phyloP scores from a whole-genome alignment of 2,113 vertebrate genomes.

The Corythornis vintsioides region DNA sequence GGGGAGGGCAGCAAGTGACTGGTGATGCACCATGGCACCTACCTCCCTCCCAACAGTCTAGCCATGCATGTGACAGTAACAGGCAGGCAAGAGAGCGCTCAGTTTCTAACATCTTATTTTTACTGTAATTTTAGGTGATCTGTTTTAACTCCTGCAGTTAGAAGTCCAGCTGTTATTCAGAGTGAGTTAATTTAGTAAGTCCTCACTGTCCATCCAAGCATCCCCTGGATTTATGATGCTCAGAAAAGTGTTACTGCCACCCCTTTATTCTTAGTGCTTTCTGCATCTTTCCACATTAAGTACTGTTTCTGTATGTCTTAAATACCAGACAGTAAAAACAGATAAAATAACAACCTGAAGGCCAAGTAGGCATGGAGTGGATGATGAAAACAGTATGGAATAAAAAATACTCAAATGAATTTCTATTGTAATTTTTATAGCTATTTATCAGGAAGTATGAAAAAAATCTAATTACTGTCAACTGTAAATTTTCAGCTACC shows the following conservation, averaged over 20 bases:
- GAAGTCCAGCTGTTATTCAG: not conserved
- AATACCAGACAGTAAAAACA: not conserved
- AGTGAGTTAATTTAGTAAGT: not conserved
- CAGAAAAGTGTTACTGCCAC: not conserved
- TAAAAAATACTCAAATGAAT: slow-evolving; percentile 23
- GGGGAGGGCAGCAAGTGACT: not conserved
- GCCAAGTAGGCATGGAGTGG: not conserved
- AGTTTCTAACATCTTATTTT: not conserved
- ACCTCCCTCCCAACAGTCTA: not conserved
- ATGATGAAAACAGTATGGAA: slow-evolving; percentile 20
- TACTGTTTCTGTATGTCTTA: not conserved
- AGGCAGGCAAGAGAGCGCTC: not conserved
- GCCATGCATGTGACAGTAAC: not conserved
- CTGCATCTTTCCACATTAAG: not conserved
- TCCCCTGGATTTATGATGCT: not conserved
- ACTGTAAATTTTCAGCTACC: slow-evolving; percentile 66
- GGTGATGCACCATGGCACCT: not conserved
- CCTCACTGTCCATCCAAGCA: not conserved
- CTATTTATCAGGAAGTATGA: slow-evolving; percentile 64
- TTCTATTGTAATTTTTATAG: slow-evolving; percentile 48
- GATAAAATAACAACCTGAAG: not conserved
- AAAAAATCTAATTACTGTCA: slow-evolving; percentile 77
- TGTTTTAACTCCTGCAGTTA: not conserved
- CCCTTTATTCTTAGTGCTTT: not conserved
- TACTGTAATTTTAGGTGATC: not conserved